These are phyloP conservation scores for Adelosebastes latens DNA, from an alignment of 2,797 vertebrate species.

Conservation along the genomic window DNA sequence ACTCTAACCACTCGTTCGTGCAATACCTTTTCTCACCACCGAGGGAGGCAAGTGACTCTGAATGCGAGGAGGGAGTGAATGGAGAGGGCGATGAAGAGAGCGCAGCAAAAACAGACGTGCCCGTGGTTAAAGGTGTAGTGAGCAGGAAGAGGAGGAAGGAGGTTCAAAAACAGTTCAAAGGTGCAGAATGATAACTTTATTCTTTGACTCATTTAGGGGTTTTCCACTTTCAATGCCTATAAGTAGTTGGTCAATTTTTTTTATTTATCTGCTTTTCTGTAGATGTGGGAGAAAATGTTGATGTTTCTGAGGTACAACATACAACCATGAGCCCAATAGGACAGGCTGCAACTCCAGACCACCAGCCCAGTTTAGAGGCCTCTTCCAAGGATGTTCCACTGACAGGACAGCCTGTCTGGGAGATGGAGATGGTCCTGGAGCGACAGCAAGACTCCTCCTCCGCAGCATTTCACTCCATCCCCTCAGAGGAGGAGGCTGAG, in stretches of 20 bases:
- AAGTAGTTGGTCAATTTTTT: background rate
- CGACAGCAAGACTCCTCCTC: constrained; percentile 44
- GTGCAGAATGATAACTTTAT: constrained; percentile 30
- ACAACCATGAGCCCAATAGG: constrained; percentile 15
- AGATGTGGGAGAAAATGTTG: constrained; percentile 63
- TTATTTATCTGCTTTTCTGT: constrained; percentile 9
- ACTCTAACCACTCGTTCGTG: constrained; percentile 88
- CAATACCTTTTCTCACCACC: constrained; percentile 87
- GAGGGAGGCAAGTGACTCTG: constrained; percentile 83
- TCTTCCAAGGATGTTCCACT: constrained; percentile 26
- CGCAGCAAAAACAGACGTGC: background rate
- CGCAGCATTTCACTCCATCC: constrained; percentile 29
- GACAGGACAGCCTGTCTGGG: constrained; percentile 74
- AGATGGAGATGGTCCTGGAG: constrained; percentile 73
- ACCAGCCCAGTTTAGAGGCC: constrained; percentile 41
- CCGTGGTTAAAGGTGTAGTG: constrained; percentile 10
- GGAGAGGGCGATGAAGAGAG: constrained; percentile 9
- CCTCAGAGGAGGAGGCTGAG: constrained; percentile 61
- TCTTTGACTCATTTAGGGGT: background rate
- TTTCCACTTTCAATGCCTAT: background rate
- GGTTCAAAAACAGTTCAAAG: constrained; percentile 53
- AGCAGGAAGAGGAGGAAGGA: constrained; percentile 59
- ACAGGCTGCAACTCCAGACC: constrained; percentile 35
- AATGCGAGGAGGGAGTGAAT: constrained; percentile 73
- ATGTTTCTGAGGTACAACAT: constrained; percentile 36